Evolutionary conservation across 2,113 vertebrate genomes (phyloP), one percentile per base, ranked within the genome.

Genomic region (Aix galericulata): DNA sequence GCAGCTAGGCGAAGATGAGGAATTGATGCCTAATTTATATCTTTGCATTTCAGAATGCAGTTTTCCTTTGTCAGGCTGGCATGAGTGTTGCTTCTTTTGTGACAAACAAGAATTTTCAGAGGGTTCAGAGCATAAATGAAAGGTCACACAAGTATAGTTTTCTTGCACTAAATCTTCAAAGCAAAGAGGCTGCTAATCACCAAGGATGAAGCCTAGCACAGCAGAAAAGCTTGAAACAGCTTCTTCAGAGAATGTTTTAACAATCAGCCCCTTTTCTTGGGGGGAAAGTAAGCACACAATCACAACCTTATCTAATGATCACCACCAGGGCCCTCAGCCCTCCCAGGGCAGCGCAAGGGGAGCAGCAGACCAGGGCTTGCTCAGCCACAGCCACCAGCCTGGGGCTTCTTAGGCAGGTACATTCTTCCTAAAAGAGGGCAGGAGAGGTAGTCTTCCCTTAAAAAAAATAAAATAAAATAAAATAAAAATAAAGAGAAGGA

Each of bases 231-330:
- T 73, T 88, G 89, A 82, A 93, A 95, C 64, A 97, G 93, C 77
- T 86, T 91, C 90, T 95, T 97, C 91, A 86, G 93, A 97, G 89
- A 97, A 96, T 81, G 93, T 82, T 96, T 94, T 96, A 96, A 97
- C 94, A 97, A 95, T 95, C 85, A 92, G 80, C 68, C 46, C 44
- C 76, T 96, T 97, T 91, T 96, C 36, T 25, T 42, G 79, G 86
- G 67, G 29, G 69, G 38, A 17, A 95, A 96, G 85, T 88, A 96
- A 94, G 93, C 87, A 91, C 83, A 88, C 83, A 95, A 96, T 88
- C 93, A 80, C 89, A 93, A 95, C 91, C 77, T 86, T 72, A 90
- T 90, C 79, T 83, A 91, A 86, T 89, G 93, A 93, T 94, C 67
- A 93, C 73, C 79, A 38, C 68, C 79, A 95, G 2, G 27, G 31